Percentiles rank a stretch among this genome's conserved stretches.
These are phyloP conservation scores for Agriotes lineatus DNA, from an alignment of 2,888 invertebrate genomes.

Conservation along the genomic window DNA sequence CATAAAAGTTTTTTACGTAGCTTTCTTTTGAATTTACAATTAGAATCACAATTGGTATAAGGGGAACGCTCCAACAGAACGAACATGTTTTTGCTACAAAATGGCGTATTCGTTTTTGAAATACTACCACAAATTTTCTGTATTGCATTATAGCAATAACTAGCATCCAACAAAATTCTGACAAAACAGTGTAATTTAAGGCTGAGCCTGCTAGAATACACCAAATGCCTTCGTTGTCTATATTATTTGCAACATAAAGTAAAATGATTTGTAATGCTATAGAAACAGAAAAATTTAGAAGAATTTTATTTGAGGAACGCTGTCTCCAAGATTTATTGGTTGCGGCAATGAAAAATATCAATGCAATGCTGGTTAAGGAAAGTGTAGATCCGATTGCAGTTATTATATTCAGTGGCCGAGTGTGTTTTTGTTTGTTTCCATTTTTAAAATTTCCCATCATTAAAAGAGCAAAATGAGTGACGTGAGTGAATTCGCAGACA, in stretches of 20 bases:
- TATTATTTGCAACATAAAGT: constrained; percentile 63
- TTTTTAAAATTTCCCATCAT: constrained; percentile 51
- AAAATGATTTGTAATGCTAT: constrained; percentile 66
- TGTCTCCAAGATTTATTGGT: constrained; percentile 71
- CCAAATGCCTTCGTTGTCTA: constrained; percentile 59
- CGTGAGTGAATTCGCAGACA: constrained; percentile 68
- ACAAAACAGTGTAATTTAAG: constrained; percentile 73
- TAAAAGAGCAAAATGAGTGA: constrained; percentile 70
- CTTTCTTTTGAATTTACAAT: constrained; percentile 65
- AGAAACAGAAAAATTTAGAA: constrained; percentile 68
- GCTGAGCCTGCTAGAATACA: constrained; percentile 71
- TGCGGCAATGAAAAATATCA: constrained; percentile 67
- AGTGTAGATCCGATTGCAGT: constrained; percentile 67
- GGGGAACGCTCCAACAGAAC: constrained; percentile 72
- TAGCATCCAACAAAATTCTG: constrained; percentile 78
- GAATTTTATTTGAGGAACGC: constrained; percentile 71
- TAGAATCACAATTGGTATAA: constrained; percentile 67
- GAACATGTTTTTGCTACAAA: constrained; percentile 72
- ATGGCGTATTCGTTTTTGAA: constrained; percentile 69
- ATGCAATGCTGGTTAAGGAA: constrained; percentile 66
- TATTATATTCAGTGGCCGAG: constrained; percentile 65
- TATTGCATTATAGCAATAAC: constrained; percentile 75
- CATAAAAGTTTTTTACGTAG: constrained; percentile 64
- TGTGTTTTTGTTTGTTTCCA: constrained; percentile 56
- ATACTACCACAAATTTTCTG: constrained; percentile 72